Percentiles rank a stretch among this genome's conserved stretches.
phyloP scores from a whole-genome alignment of 2,888 invertebrate species.

The Steinernema carpocapsae region DNA sequence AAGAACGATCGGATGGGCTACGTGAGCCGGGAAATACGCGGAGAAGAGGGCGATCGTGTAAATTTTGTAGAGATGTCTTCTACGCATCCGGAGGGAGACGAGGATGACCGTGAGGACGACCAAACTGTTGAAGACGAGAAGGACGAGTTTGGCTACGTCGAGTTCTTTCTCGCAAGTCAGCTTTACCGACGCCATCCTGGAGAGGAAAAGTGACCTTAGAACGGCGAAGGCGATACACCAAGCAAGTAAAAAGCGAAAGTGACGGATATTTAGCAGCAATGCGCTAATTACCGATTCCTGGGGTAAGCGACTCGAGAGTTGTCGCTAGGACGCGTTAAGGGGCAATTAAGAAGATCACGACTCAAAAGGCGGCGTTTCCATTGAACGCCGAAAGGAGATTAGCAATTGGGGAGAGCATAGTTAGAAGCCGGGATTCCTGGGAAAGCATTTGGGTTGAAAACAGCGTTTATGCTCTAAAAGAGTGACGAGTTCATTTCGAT shows the following conservation, averaged over 20 bases:
- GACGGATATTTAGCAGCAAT: neutral
- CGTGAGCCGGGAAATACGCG: neutral
- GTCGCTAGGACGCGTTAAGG: no score
- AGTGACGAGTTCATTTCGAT: no score
- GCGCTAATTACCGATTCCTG: no score
- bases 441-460: no score
- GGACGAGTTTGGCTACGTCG: conserved; percentile 15
- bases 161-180: neutral
- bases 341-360: no score
- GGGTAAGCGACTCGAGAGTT: no score
- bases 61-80: neutral
- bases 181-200: neutral
- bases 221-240: neutral
- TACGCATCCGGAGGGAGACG: conserved; percentile 7
- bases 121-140: neutral
- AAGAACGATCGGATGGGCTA: conserved; percentile 5
- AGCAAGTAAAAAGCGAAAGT: neutral
- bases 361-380: no score
- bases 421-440: no score
- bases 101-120: neutral
- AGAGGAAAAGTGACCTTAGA: neutral
- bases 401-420: no score
- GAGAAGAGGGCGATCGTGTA: conserved; percentile 32
- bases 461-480: no score
- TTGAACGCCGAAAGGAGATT: no score